These are phyloP conservation scores for Siniperca chuatsi DNA, from an alignment of 2,113 vertebrate genomes.

Conservation along the genomic window DNA sequence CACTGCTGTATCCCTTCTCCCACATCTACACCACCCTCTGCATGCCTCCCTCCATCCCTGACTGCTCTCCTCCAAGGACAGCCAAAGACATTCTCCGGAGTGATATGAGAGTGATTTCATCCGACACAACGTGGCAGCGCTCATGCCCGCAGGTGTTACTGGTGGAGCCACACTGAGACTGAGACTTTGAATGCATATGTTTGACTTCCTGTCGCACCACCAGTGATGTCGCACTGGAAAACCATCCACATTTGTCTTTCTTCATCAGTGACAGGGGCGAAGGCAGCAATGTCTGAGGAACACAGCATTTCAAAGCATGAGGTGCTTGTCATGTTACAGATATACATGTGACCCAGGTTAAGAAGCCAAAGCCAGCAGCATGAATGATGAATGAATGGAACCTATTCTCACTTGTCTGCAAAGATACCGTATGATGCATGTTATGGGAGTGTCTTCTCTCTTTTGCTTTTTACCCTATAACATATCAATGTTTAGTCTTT, in stretches of 20 bases:
- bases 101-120: slow-evolving; percentile 75
- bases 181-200: slow-evolving; percentile 69
- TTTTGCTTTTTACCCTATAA: not conserved
- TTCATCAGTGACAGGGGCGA: slow-evolving; percentile 43
- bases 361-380: slow-evolving; percentile 6
- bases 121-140: slow-evolving; percentile 58
- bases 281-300: not conserved
- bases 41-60: slow-evolving; percentile 69
- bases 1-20: slow-evolving; percentile 42
- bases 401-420: not conserved
- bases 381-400: slow-evolving; percentile 37
- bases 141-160: slow-evolving; percentile 38
- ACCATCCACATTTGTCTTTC: slow-evolving; percentile 52
- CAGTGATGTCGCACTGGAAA: slow-evolving; percentile 27
- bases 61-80: slow-evolving; percentile 83
- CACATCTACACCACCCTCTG: slow-evolving; percentile 41
- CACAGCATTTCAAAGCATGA: slow-evolving; percentile 5
- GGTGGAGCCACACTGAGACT: slow-evolving; percentile 59
- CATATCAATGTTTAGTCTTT: not conserved
- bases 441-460: not conserved
- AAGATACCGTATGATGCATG: not conserved
- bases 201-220: slow-evolving; percentile 48
- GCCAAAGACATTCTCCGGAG: slow-evolving; percentile 81
- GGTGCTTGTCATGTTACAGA: slow-evolving; percentile 46
- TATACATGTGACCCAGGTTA: slow-evolving; percentile 45